These are phyloP conservation scores for Marcusenius ussheri DNA, from an alignment of 2,113 vertebrate genomes.

Conservation along the genomic window DNA sequence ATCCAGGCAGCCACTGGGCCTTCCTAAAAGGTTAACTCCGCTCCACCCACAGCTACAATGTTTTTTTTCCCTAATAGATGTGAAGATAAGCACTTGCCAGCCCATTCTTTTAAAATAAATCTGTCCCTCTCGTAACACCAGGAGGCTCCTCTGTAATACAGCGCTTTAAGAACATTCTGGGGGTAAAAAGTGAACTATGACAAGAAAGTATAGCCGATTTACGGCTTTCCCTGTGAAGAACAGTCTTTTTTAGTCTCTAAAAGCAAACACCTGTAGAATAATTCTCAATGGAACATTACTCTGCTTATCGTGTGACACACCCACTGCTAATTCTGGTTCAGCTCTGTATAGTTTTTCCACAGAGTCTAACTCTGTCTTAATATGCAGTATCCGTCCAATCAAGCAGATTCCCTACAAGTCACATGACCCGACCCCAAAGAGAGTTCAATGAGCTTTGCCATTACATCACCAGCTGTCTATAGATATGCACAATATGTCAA, in stretches of 20 bases:
- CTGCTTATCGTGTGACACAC: background rate
- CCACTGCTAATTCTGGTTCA: background rate
- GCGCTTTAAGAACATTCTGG: background rate
- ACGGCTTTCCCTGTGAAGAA: background rate
- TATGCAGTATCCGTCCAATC: background rate
- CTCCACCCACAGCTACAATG: slow-evolving; percentile 18
- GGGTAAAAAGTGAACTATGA: background rate
- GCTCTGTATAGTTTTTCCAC: background rate
- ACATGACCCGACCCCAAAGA: background rate
- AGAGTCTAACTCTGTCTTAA: background rate
- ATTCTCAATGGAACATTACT: background rate
- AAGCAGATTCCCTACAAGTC: background rate
- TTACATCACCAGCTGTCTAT: background rate
- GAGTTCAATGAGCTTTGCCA: background rate
- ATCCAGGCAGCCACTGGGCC: slow-evolving; percentile 37
- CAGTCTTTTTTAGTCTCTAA: background rate
- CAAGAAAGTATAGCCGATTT: background rate
- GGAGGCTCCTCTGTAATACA: background rate
- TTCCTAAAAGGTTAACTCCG: slow-evolving; percentile 22
- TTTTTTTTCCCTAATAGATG: background rate
- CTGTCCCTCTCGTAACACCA: slow-evolving; percentile 14
- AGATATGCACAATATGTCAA: background rate
- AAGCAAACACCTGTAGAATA: background rate
- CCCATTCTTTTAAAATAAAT: slow-evolving; percentile 34
- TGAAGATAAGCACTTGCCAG: slow-evolving; percentile 24